A percentile compares a stretch with the other conserved stretches of the same genome.
Conservation (phyloP, 1,140 invertebrate species). For the Mamestra configurata region DNA sequence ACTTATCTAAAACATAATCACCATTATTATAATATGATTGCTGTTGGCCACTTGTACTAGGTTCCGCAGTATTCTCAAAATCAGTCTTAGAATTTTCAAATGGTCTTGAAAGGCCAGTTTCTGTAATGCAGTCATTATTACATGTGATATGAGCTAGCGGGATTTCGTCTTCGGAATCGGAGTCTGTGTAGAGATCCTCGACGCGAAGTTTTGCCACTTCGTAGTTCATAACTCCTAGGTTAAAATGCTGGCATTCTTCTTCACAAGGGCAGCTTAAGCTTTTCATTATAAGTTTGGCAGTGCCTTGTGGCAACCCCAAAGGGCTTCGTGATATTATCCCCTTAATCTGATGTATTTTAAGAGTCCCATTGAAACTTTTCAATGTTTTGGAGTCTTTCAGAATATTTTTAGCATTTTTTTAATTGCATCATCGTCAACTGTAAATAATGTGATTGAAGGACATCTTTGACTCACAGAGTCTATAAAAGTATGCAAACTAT, state of each 20-base stretch:
- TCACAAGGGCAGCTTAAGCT: slow-evolving; percentile 9
- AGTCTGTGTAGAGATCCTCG: slow-evolving; percentile 52
- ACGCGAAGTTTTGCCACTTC: slow-evolving; percentile 34
- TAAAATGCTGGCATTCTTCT: slow-evolving; percentile 1
- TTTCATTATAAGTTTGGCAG: slow-evolving; percentile 3
- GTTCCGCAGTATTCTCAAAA: slow-evolving; percentile 36
- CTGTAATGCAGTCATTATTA: too few species aligned
- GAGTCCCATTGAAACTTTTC: slow-evolving; percentile 48
- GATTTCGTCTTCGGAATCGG: slow-evolving; percentile 49
- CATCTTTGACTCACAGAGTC: slow-evolving; percentile 1
- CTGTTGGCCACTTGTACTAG: slow-evolving; percentile 1
- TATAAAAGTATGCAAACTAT: slow-evolving; percentile 42
- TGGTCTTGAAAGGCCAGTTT: too few species aligned
- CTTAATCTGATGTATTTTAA: slow-evolving; percentile 53
- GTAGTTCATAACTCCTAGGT: neutral
- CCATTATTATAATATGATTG: slow-evolving; percentile 1
- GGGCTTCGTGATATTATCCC: slow-evolving; percentile 34
- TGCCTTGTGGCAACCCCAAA: neutral
- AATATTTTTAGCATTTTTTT: neutral
- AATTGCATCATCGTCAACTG: neutral
- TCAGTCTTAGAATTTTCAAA: slow-evolving; percentile 38
- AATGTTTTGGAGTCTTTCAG: too few species aligned
- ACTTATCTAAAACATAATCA: slow-evolving; percentile 26
- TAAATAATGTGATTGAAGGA: neutral
- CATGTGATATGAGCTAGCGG: too few species aligned